phyloP scores from a whole-genome alignment of 2,797 vertebrate genomes.

The Pogonophryne albipinna region DNA sequence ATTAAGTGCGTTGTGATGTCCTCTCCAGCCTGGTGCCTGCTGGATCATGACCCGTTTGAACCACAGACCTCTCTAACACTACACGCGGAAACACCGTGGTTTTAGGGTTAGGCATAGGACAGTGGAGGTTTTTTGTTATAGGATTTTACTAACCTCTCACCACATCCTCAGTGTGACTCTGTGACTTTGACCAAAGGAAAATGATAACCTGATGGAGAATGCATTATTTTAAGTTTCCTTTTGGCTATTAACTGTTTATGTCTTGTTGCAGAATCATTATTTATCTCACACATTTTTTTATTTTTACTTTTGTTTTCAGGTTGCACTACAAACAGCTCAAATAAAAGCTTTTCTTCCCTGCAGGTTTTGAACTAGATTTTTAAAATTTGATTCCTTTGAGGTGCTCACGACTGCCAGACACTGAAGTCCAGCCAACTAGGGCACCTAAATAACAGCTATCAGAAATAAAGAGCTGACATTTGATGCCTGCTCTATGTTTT shows the following conservation, averaged over 20 bases:
- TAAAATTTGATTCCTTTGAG: constrained; percentile 68
- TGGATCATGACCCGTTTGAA: constrained; percentile 64
- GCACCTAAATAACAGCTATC: constrained; percentile 77
- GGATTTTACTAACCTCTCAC: constrained; percentile 54
- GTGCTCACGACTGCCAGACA: constrained; percentile 68
- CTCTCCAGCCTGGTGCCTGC: constrained; percentile 67
- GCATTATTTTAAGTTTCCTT: constrained; percentile 20
- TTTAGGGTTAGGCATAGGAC: constrained; percentile 72
- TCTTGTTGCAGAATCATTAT: constrained; percentile 1
- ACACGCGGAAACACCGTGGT: constrained; percentile 68
- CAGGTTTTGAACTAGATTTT: constrained; percentile 70
- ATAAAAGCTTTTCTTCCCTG: constrained; percentile 38
- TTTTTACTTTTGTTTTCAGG: constrained; percentile 35
- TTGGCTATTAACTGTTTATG: constrained; percentile 1
- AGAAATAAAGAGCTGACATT: constrained; percentile 68
- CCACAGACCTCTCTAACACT: constrained; percentile 72
- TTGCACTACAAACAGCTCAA: constrained; percentile 36
- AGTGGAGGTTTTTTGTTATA: constrained; percentile 60
- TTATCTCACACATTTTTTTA: neutral
- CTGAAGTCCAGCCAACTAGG: constrained; percentile 73
- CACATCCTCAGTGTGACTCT: constrained; percentile 63
- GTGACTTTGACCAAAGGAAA: constrained; percentile 30
- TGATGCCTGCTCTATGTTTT: constrained; percentile 69
- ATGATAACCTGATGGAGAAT: constrained; percentile 17
- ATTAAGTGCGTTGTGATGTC: constrained; percentile 72